Evolutionary conservation across 1,140 invertebrate species (phyloP).

Genomic region (Leptonema lineaticorne): DNA sequence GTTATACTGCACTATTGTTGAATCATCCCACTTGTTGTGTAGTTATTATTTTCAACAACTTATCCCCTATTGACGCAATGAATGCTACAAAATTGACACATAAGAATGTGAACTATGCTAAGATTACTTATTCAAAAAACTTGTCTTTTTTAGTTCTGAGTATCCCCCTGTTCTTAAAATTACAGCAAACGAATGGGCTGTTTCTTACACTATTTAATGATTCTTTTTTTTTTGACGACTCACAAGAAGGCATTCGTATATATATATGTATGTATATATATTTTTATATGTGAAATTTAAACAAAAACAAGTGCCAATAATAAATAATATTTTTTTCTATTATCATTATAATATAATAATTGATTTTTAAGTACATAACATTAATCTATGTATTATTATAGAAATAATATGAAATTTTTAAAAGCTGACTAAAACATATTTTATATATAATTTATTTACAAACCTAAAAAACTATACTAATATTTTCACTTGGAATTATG

Average conservation of each 20-base stretch:
- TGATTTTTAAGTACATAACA: slow-evolving; percentile 40
- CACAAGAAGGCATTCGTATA: slow-evolving; percentile 38
- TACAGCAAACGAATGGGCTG: slow-evolving; percentile 18
- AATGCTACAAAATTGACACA: slow-evolving; percentile 59
- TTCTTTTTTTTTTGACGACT: slow-evolving; percentile 13
- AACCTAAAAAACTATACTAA: slow-evolving; percentile 42
- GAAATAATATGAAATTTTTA: slow-evolving; percentile 36
- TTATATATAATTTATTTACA: slow-evolving; percentile 42
- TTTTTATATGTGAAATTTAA: slow-evolving; percentile 23
- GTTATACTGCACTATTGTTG: not conserved
- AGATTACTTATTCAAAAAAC: slow-evolving; percentile 38
- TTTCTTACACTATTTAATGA: slow-evolving; percentile 11
- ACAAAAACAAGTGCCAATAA: slow-evolving; percentile 35
- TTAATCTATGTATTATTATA: slow-evolving; percentile 33
- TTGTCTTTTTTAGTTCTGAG: slow-evolving; percentile 26
- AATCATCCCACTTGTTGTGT: slow-evolving; percentile 24
- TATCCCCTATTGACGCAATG: slow-evolving; percentile 41
- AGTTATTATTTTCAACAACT: slow-evolving; percentile 37
- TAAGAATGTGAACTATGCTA: slow-evolving; percentile 61
- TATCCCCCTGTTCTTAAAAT: slow-evolving; percentile 19
- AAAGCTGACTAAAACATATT: slow-evolving; percentile 42
- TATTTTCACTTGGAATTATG: slow-evolving; percentile 38
- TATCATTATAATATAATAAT: slow-evolving; percentile 39
- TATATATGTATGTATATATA: no score
- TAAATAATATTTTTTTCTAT: slow-evolving; percentile 37